Evolutionary conservation across 1,140 invertebrate species (phyloP).

Genomic region (Drosophila melanica): DNA sequence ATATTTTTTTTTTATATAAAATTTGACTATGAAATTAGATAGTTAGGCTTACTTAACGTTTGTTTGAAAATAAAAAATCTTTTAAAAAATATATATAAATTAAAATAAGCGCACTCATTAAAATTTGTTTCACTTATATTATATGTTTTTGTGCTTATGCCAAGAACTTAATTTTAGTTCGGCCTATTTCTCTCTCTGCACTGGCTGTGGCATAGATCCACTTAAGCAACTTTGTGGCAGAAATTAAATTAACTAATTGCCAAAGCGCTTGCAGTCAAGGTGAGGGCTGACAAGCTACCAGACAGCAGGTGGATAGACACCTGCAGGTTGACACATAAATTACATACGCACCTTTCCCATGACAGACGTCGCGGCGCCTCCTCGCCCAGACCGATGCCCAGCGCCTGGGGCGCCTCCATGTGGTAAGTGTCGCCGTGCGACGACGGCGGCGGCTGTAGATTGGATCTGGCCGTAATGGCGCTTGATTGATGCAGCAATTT

Average conservation of each 20-base stretch:
- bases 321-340: constrained; percentile 40
- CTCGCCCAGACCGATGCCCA: constrained; percentile 53
- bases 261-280: constrained; percentile 28
- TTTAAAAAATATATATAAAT: too few relatives aligned
- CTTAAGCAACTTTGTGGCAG: constrained; percentile 36
- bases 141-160: too few relatives aligned
- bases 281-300: constrained; percentile 56
- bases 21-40: too few relatives aligned
- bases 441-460: constrained; percentile 74
- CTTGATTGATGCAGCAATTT: constrained; percentile 88
- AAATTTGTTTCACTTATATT: too few relatives aligned
- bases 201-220: constrained; percentile 44
- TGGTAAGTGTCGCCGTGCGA: constrained; percentile 45
- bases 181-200: too few relatives aligned
- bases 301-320: constrained; percentile 16
- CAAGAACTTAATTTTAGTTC: too few relatives aligned
- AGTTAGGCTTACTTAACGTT: too few relatives aligned
- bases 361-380: constrained; percentile 87
- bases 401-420: constrained; percentile 36
- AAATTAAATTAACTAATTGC: constrained; percentile 80
- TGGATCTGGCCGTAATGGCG: constrained; percentile 72
- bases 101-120: too few relatives aligned
- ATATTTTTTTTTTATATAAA: too few relatives aligned
- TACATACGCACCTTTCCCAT: constrained; percentile 89
- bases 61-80: too few relatives aligned